Evolutionary conservation across 1,140 invertebrate species (phyloP).

Genomic region (Zophobas atratus): DNA sequence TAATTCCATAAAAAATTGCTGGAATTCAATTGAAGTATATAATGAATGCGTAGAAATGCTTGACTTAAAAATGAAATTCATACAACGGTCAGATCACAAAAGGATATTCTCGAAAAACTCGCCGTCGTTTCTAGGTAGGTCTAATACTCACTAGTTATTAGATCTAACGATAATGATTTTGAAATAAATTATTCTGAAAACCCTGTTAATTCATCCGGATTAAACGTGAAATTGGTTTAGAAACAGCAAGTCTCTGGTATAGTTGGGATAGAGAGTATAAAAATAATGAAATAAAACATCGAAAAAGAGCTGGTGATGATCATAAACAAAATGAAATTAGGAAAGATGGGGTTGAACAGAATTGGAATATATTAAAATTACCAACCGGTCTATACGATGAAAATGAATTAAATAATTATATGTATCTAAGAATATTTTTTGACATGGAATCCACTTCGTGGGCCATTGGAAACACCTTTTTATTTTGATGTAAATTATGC

Average conservation of each 20-base stretch:
- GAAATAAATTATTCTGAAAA: slow-evolving; percentile 46
- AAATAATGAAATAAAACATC: slow-evolving; percentile 3
- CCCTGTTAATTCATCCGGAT: slow-evolving; percentile 45
- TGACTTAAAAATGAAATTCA: slow-evolving; percentile 45
- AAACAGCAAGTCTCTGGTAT: background rate
- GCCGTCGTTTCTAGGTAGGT: slow-evolving; percentile 15
- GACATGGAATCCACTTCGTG: background rate
- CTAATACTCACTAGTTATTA: slow-evolving; percentile 33
- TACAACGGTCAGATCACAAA: slow-evolving; percentile 46
- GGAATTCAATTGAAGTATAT: slow-evolving; percentile 47
- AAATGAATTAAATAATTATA: background rate
- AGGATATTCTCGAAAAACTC: slow-evolving; percentile 40
- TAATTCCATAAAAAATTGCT: slow-evolving; percentile 49
- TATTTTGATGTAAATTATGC: background rate
- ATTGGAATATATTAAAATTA: slow-evolving; percentile 47
- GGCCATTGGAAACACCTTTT: background rate
- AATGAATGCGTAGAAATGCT: slow-evolving; percentile 50
- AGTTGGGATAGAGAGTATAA: slow-evolving; percentile 37
- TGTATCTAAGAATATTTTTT: slow-evolving; percentile 1
- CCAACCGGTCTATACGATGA: slow-evolving; percentile 32
- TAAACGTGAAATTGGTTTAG: slow-evolving; percentile 29
- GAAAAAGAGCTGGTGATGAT: background rate
- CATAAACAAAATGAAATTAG: slow-evolving; percentile 38
- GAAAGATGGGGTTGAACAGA: slow-evolving; percentile 34
- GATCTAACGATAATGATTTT: slow-evolving; percentile 40